A percentile compares a stretch with the other conserved stretches of the same genome.
These are phyloP conservation scores for Phyllotis vaccarum DNA, from an alignment of 2,797 vertebrate genomes.

Conservation along the genomic window DNA sequence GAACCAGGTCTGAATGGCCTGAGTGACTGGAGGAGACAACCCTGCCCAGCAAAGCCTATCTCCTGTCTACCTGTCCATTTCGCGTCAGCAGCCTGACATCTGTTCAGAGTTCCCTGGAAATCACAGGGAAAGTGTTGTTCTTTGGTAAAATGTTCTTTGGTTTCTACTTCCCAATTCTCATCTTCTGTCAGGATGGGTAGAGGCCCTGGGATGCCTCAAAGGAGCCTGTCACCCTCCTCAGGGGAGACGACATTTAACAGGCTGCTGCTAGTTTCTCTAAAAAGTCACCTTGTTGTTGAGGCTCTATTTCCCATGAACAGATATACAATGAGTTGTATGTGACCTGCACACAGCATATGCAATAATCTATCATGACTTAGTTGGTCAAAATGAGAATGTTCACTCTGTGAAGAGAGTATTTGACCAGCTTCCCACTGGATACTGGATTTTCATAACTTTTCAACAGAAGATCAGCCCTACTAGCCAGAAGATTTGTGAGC, in stretches of 20 bases:
- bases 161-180: not conserved
- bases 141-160: not conserved
- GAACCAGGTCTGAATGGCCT: fast-evolving
- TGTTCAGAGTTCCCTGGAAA: not conserved
- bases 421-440: not conserved
- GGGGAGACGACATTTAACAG: not conserved
- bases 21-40: not conserved
- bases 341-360: fast-evolving
- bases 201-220: no score
- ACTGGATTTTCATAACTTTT: not conserved
- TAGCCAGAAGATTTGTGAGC: not conserved
- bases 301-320: fast-evolving
- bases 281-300: not conserved
- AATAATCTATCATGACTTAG: fast-evolving
- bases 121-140: not conserved
- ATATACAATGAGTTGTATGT: fast-evolving
- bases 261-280: not conserved
- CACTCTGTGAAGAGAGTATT: fast-evolving
- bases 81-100: fast-evolving
- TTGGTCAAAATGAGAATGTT: not conserved
- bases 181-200: not conserved
- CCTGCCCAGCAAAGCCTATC: fast-evolving
- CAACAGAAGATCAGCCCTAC: not conserved
- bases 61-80: not conserved
- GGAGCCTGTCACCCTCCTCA: not conserved